These are phyloP conservation scores for Spea multiplicata DNA, from an alignment of 2,113 vertebrate genomes.

Conservation along the genomic window DNA sequence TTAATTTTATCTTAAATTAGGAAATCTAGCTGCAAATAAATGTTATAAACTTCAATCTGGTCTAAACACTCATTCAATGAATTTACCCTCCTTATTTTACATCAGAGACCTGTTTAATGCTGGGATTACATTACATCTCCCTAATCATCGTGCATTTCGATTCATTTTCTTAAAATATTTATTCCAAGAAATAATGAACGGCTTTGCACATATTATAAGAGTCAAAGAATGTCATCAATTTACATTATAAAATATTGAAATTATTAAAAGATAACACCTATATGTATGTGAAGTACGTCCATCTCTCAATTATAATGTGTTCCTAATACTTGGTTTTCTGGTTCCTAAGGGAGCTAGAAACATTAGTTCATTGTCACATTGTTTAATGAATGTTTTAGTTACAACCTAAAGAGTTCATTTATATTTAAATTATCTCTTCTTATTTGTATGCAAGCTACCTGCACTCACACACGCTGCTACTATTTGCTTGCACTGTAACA, in stretches of 20 bases:
- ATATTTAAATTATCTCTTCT: slow-evolving; percentile 77
- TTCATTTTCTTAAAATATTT: slow-evolving; percentile 18
- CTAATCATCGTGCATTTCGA: slow-evolving; percentile 12
- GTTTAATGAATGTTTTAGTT: slow-evolving; percentile 65
- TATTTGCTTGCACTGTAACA: slow-evolving; percentile 17
- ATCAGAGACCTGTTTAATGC: not conserved
- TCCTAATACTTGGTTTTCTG: slow-evolving; percentile 25
- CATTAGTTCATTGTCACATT: slow-evolving; percentile 66
- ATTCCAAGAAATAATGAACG: slow-evolving; percentile 28
- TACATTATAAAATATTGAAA: slow-evolving; percentile 15
- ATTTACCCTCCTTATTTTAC: slow-evolving; percentile 4
- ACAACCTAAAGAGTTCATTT: slow-evolving; percentile 72
- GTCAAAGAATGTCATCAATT: slow-evolving; percentile 13
- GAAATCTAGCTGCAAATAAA: too few species aligned
- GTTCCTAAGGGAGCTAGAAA: slow-evolving; percentile 53
- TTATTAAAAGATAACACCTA: slow-evolving; percentile 36
- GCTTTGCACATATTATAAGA: slow-evolving; percentile 33
- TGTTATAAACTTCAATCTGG: too few species aligned
- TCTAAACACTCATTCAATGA: too few species aligned
- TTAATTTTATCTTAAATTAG: too few species aligned
- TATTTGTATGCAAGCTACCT: slow-evolving; percentile 78
- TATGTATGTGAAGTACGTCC: slow-evolving; percentile 18
- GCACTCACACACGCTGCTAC: slow-evolving; percentile 52
- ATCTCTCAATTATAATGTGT: slow-evolving; percentile 35
- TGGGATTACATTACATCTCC: not conserved